Percentiles rank a stretch among this genome's conserved stretches.
Conservation (phyloP, 1,140 invertebrate genomes). For the Diorhabda sublineata region DNA sequence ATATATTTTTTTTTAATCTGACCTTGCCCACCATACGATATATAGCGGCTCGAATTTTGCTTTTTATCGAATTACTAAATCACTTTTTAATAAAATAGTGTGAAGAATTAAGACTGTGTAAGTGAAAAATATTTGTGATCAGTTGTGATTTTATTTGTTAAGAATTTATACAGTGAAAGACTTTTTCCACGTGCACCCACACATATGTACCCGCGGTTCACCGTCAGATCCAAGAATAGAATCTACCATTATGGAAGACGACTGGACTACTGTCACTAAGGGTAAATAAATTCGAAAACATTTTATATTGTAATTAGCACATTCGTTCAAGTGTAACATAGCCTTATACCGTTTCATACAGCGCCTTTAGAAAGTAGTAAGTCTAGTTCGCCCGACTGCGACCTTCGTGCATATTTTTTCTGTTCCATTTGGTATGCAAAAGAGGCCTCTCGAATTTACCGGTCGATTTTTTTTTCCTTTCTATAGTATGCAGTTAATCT, state of each 20-base stretch:
- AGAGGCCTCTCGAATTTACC: conserved; percentile 1
- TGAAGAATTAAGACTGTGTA: conserved; percentile 1
- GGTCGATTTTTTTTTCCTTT: neutral
- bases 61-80: neutral
- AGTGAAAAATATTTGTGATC: conserved; percentile 25
- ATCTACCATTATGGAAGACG: conserved; percentile 28
- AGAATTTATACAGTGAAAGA: conserved; percentile 23
- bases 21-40: conserved; percentile 33
- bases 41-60: neutral
- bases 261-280: conserved; percentile 28
- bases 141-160: conserved; percentile 20
- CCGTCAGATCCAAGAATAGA: conserved; percentile 38
- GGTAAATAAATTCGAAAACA: conserved; percentile 17
- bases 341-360: neutral
- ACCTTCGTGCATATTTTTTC: neutral
- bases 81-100: neutral
- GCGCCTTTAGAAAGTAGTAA: conserved; percentile 27
- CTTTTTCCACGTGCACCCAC: conserved; percentile 18
- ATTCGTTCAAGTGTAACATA: neutral
- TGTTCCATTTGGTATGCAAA: conserved; percentile 2
- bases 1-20: conserved; percentile 17
- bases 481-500: no score
- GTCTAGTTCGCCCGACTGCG: neutral
- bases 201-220: conserved; percentile 23
- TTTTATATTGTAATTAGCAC: no score